Base-by-base conservation (phyloP, 2,113 vertebrate genomes). In the Sylvilagus bachmani region DNA sequence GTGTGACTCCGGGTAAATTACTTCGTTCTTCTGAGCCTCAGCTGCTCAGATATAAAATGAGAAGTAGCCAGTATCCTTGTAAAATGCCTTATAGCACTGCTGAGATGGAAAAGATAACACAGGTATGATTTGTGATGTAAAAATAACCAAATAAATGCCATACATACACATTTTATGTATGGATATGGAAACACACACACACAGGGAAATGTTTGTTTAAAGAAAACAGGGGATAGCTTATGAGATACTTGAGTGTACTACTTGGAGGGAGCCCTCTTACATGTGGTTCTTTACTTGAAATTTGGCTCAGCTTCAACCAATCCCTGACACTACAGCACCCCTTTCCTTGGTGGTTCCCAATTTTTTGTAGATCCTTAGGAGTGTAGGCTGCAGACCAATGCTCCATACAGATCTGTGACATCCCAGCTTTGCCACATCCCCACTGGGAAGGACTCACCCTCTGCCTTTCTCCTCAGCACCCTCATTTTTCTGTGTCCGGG, bases 221-320 rank as follows among this genome's bases (percentile, higher is more conserved):
- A 93, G 74, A 90, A 71, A 49, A 84, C 53, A 64, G 55, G 66
- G 62, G 38, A 58, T 27, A 69, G 77, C 84, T 97, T 97, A 97
- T 98, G 97, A 98, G 98, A 97, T 98, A 97, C 94, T 97, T 84
- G 19, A 89, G 66, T 92, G 75, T 95, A 96, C 92, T 92, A 95
- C 98, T 97, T 98, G 97, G 97, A 98, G 98, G 97, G 97, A 98
- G 96, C 97, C 97, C 95, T 98, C 96, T 94, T 96, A 98, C 94
- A 73, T 92, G 93, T 88, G 84, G 94, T 70, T 71, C 62, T 17
- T 1, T 83, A 86, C 73, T 53, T 74, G 73, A 78, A 69, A 74
- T 14, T 83, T 78, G 71, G 36, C 79, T 92, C 10, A 49, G 31
- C 38, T 44, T 44, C 38, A 77, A 44, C 62, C 4, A 3, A 51